Conservation (phyloP, 2,888 invertebrate species). For the Coecobrya sp. region DNA sequence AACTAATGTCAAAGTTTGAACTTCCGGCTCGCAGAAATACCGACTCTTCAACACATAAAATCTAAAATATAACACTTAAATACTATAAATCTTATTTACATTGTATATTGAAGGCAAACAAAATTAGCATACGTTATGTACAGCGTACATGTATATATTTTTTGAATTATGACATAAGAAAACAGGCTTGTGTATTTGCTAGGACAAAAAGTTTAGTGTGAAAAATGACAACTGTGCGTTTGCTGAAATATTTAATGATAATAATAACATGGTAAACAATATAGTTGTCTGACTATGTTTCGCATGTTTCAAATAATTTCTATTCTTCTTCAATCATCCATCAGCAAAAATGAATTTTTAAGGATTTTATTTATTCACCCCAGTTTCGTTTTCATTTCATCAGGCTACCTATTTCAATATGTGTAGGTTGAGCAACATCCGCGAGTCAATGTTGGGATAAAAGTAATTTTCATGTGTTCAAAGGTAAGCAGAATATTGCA, state of each 20-base stretch:
- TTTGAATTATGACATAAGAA: constrained; percentile 46
- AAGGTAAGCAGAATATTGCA: constrained; percentile 45
- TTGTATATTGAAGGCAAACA: constrained; percentile 1
- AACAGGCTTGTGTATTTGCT: constrained; percentile 35
- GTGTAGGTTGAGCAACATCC: constrained; percentile 27
- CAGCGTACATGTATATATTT: constrained; percentile 60
- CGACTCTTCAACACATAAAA: constrained; percentile 54
- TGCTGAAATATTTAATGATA: neutral
- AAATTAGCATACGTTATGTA: constrained; percentile 43
- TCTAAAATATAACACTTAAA: neutral
- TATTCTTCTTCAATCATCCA: neutral
- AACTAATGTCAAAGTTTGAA: constrained; percentile 49
- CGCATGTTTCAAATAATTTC: neutral
- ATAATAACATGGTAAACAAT: neutral
- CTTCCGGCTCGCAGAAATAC: constrained; percentile 72
- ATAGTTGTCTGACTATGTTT: neutral
- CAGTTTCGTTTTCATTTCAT: neutral
- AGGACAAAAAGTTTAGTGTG: constrained; percentile 34
- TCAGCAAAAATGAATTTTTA: neutral
- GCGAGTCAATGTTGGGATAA: constrained; percentile 11
- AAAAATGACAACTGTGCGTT: constrained; percentile 29
- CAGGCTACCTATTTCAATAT: neutral
- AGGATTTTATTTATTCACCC: neutral
- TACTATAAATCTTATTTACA: constrained; percentile 38
- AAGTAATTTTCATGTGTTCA: constrained; percentile 74